phyloP scores from a whole-genome alignment of 2,888 invertebrate species.

The Scaeva pyrastri region DNA sequence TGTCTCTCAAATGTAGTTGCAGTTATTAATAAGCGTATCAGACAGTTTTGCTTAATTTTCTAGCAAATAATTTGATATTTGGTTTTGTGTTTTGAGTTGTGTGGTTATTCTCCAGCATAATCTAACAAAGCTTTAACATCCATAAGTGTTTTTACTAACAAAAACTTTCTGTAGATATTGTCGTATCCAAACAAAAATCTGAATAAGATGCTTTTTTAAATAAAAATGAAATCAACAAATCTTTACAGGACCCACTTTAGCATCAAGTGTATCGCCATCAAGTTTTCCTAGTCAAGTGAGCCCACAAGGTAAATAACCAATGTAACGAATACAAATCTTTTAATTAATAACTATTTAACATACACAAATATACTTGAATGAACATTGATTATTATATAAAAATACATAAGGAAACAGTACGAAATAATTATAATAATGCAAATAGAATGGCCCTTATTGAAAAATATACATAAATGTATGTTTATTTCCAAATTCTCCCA shows the following conservation, averaged over 20 bases:
- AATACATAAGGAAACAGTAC: no score
- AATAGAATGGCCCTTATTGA: no score
- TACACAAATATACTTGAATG: no score
- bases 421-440: no score
- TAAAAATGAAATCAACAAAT: conserved; percentile 17
- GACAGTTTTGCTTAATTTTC: not conserved
- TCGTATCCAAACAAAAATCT: not conserved
- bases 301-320: conserved; percentile 77
- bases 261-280: conserved; percentile 78
- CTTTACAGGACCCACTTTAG: conserved; percentile 77
- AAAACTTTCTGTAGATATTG: conserved; percentile 10
- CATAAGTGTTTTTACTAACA: conserved; percentile 19
- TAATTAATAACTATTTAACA: not conserved
- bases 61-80: conserved; percentile 14
- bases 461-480: no score
- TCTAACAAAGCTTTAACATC: conserved; percentile 26
- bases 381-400: no score
- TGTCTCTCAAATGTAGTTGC: conserved; percentile 25
- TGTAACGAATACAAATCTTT: not conserved
- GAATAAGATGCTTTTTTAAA: conserved; percentile 3
- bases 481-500: no score
- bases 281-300: conserved; percentile 79
- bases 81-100: conserved; percentile 34
- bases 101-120: conserved; percentile 4
- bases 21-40: conserved; percentile 18